Percentiles rank a stretch among this genome's conserved stretches.
phyloP scores from a whole-genome alignment of 92 coral and sea anemone genomes.

The Micromussa lordhowensis region DNA sequence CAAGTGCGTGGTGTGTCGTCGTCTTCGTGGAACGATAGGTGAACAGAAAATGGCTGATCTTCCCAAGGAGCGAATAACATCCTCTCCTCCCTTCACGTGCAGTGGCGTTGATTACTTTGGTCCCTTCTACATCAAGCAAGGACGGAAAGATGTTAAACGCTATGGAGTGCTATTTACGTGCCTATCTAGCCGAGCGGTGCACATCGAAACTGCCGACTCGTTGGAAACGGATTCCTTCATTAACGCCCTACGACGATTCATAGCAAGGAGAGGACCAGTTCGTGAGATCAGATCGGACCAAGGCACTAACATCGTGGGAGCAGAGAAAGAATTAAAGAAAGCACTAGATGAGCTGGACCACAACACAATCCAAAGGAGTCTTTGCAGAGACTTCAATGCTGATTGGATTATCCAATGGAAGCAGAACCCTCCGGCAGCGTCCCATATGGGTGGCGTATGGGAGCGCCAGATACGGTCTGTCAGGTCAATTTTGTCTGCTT shows the following conservation, averaged over 20 bases:
- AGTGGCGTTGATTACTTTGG: slow-evolving; percentile 4
- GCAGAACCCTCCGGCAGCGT: not conserved
- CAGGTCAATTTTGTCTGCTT: not conserved
- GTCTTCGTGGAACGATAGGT: not conserved
- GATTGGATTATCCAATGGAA: not conserved
- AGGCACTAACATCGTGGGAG: slow-evolving; percentile 13
- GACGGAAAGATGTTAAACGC: not conserved
- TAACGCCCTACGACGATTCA: slow-evolving; percentile 3
- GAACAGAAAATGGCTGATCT: too few species aligned
- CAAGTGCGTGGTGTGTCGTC: slow-evolving; percentile 33
- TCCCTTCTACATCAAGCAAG: slow-evolving; percentile 3
- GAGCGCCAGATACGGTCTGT: not conserved
- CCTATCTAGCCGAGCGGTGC: slow-evolving; percentile 1
- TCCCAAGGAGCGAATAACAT: not conserved
- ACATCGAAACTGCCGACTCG: slow-evolving; percentile 14
- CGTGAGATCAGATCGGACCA: slow-evolving; percentile 20
- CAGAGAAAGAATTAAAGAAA: slow-evolving; percentile 2
- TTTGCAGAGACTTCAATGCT: not conserved
- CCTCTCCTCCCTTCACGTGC: not conserved
- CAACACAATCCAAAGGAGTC: not conserved
- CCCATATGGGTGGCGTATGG: not conserved
- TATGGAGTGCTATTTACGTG: slow-evolving; percentile 1
- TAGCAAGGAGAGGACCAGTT: slow-evolving; percentile 15
- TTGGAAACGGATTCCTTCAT: too few species aligned
- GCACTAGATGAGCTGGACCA: not conserved